Conservation (phyloP, 2,888 invertebrate genomes). For the Clanis bilineata region DNA sequence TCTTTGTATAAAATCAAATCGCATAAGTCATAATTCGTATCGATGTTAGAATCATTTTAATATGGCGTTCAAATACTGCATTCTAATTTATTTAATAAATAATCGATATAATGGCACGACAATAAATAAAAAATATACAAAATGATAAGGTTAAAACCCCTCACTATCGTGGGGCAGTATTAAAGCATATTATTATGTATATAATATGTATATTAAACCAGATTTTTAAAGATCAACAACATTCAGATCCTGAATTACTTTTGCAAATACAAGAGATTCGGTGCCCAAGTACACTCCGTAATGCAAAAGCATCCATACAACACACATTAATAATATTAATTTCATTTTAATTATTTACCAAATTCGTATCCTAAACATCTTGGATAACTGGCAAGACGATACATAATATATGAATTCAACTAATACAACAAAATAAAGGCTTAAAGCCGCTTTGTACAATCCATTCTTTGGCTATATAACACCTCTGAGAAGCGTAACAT, state of each 20-base stretch:
- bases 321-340: conserved; percentile 17
- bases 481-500: conserved; percentile 72
- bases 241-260: not conserved
- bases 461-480: conserved; percentile 69
- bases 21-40: conserved; percentile 14
- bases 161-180: too few relatives aligned
- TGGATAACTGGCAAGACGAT: conserved; percentile 26
- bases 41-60: not conserved
- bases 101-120: not conserved
- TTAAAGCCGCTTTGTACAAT: conserved; percentile 67
- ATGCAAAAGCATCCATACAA: conserved; percentile 16
- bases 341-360: not conserved
- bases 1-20: not conserved
- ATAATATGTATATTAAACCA: too few relatives aligned
- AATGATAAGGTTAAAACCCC: too few relatives aligned
- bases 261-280: conserved; percentile 4
- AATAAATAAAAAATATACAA: not conserved
- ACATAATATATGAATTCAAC: conserved; percentile 32
- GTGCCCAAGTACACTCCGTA: conserved; percentile 5
- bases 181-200: too few relatives aligned
- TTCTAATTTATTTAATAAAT: not conserved
- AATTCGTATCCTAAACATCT: conserved; percentile 10
- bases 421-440: conserved; percentile 55
- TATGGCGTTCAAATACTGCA: conserved; percentile 6
- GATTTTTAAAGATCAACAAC: not conserved